Evolutionary conservation across 2,888 invertebrate species (phyloP), one percentile per base, ranked within the genome.

Genomic region (Uropetala carovei): DNA sequence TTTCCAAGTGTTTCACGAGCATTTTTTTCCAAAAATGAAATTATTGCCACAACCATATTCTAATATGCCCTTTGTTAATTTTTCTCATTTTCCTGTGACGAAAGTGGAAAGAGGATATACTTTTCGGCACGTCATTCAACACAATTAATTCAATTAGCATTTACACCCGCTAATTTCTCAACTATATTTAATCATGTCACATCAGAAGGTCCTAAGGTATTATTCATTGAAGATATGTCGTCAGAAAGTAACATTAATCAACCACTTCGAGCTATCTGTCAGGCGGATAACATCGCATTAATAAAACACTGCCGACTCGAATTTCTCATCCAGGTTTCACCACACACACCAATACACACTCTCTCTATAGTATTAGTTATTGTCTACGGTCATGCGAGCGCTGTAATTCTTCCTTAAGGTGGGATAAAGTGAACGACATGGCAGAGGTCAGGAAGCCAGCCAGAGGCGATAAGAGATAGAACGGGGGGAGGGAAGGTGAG

Each of bases 381-480:
- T 75, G 27, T 10, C 75, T 75, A 13, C 75, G 27, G 75, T 75
- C 75, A 75, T 75, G 75, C 75, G 22, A 75, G 75, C 22, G 22
- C 27, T 27, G 75, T 75, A 75, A 27, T 75, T 75, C 75, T 75
- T 27, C 22, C 75, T 27, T 22, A 9, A 75, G 75, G 75, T 13
- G 13, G 75, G 75, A 75, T 75, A 75, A 75, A 22, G 22, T 75
- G 75, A 27, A 75, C 75, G 18, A 27, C 22, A 27, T 75, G 75
- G 22, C 75, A 22, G 75, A 75, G 75, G 75, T 75, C 75, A 75
- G 75, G 22, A 75, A 75, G 27, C 75, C 75, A 75, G 75, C 75
- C 22, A 75, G 10, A 27, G 75, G 22, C 22, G n/a, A 75, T 75
- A 75, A 14, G 75, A 22, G 22, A n/a, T 16, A 27, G 75, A 27